phyloP scores from a whole-genome alignment of 37 sponge, comb jelly and placozoan genomes.

The Ephydatia muelleri region DNA sequence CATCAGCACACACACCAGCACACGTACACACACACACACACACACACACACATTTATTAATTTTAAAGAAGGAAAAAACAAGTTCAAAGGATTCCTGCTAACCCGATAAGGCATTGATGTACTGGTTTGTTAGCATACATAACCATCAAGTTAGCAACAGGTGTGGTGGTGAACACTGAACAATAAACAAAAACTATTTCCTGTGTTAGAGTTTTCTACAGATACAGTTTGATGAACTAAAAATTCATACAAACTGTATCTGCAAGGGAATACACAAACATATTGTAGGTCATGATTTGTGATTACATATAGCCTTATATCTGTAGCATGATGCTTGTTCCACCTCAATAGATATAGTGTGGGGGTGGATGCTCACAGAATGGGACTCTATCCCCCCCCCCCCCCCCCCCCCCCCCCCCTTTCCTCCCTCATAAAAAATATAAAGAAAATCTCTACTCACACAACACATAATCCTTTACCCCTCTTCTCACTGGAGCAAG shows the following conservation, averaged over 20 bases:
- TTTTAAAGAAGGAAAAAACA: not conserved
- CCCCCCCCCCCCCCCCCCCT: no score
- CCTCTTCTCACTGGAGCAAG: not conserved
- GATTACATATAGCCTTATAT: not conserved
- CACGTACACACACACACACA: not conserved
- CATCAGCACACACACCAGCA: not conserved
- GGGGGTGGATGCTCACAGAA: not conserved
- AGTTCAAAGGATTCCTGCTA: slow-evolving; percentile 1
- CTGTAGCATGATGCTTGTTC: not conserved
- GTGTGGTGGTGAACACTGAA: not conserved
- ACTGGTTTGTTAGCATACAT: not conserved
- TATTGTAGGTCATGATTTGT: no score
- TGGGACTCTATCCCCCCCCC: not conserved
- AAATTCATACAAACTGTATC: not conserved
- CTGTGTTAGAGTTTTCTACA: not conserved
- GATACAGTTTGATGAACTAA: not conserved
- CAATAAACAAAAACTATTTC: not conserved
- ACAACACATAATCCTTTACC: not conserved
- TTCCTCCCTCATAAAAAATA: no score
- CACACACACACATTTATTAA: not conserved
- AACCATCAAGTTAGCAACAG: not conserved
- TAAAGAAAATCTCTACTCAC: not conserved
- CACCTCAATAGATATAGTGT: not conserved
- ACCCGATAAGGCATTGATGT: not conserved
- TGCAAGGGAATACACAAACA: no score